Evolutionary conservation across 2,888 invertebrate species (phyloP).

Genomic region (Agonopterix heracliana): DNA sequence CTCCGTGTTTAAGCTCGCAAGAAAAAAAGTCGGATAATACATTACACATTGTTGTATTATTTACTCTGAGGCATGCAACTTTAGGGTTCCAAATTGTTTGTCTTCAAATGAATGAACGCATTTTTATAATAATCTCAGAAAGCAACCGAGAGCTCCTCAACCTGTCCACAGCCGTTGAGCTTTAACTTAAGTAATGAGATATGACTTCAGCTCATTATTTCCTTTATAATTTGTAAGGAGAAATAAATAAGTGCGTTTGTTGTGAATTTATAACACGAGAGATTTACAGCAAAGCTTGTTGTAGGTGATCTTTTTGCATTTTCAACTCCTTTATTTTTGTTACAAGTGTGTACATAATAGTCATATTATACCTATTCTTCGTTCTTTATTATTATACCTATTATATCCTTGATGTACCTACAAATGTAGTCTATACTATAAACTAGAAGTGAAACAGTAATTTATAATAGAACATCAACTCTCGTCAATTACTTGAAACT

Average conservation of each 20-base stretch:
- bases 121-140: background rate
- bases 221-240: conserved; percentile 53
- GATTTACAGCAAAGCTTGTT: conserved; percentile 50
- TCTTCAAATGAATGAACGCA: background rate
- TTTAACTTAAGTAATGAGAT: conserved; percentile 68
- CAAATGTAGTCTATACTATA: too few species aligned
- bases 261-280: conserved; percentile 50
- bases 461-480: too few species aligned
- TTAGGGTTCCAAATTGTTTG: too few species aligned
- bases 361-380: too few species aligned
- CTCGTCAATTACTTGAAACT: too few species aligned
- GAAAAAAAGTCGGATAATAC: conserved; percentile 14
- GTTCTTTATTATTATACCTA: too few species aligned
- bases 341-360: too few species aligned
- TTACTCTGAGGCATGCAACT: too few species aligned
- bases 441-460: too few species aligned
- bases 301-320: conserved; percentile 20
- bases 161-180: conserved; percentile 58
- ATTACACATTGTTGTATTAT: background rate
- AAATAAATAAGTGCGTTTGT: conserved; percentile 48
- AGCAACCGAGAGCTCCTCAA: conserved; percentile 38
- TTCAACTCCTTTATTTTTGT: too few species aligned
- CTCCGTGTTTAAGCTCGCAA: conserved; percentile 25
- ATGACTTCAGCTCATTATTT: conserved; percentile 67
- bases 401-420: too few species aligned